Conservation (phyloP, 23 tunicate species). For the Styela clava region DNA sequence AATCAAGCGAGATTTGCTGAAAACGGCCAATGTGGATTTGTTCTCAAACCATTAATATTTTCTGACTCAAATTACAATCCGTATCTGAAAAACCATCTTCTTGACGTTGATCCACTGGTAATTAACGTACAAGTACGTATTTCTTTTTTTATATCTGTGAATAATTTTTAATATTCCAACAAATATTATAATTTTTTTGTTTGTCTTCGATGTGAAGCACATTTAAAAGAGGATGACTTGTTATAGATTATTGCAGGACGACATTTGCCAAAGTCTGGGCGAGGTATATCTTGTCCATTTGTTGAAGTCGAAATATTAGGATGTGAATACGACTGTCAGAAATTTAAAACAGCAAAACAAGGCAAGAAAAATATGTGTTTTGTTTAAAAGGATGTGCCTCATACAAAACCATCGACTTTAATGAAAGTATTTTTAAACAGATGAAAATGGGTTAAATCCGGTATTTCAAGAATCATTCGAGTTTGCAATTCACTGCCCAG, state of each 20-base stretch:
- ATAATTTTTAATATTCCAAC: not conserved
- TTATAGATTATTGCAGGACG: conserved; percentile 73
- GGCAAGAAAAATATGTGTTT: conserved; percentile 24
- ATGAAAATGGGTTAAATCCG: conserved; percentile 93
- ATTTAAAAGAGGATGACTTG: no score
- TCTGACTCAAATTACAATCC: conserved; percentile 34
- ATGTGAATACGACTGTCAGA: conserved; percentile 70
- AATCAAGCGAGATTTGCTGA: conserved; percentile 64
- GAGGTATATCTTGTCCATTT: conserved; percentile 78
- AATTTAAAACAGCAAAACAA: conserved; percentile 79
- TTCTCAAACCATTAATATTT: conserved; percentile 37
- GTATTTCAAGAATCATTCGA: conserved; percentile 56
- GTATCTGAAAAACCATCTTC: conserved; percentile 19
- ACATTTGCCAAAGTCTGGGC: conserved; percentile 77
- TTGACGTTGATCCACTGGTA: conserved; percentile 37
- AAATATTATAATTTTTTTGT: not conserved
- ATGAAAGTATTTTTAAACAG: conserved; percentile 20
- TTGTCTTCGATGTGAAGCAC: not conserved
- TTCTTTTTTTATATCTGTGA: not conserved
- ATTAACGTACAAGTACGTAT: conserved; percentile 50
- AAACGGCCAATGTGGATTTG: conserved; percentile 53
- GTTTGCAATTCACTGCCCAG: conserved; percentile 63
- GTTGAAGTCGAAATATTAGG: conserved; percentile 83
- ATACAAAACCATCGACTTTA: not conserved
- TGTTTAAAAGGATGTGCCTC: conserved; percentile 7